Base-by-base conservation (phyloP, 2,888 invertebrate species). In the Parnassius smintheus region DNA sequence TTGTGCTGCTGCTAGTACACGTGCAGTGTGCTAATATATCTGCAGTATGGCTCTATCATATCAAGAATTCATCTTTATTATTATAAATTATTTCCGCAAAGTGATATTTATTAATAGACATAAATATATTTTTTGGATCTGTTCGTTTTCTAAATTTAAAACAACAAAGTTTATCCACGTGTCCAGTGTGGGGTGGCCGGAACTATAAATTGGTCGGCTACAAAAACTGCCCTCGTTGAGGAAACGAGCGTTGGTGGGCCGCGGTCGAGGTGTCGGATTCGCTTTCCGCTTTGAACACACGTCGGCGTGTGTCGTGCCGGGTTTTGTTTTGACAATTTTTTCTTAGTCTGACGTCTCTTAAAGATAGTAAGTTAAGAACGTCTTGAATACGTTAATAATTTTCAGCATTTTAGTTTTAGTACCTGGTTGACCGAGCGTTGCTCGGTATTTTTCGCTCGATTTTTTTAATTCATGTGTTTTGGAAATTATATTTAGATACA, bases 171-270 rank as follows among this genome's bases (percentile, higher is more conserved):
- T 87, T 85, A 75, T 70, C 72, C 86, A 88, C 82, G 73, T 88
- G 88, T 75, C 75, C 74, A 66, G 72, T 59, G 65, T 72, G 78
- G 80, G 78, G 78, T 82, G 83, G 77, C 82, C 88, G 88, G 89
- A 86, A 85, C 85, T 81, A 88, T 86, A 86, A 88, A 88, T 82
- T 75, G 74, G 72, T 75, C 68, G 77, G 76, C 77, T 75, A 84
- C 80, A 86, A 86, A 85, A 86, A 86, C 78, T 64, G 65, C 22
- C 46, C 63, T 53, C 25, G 57, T 25, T 68, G 64, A 81, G 83
- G 81, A 82, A 82, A 81, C 68, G 70, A 49, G 49, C 83, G 86
- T 78, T 74, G 88, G 88, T 83, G 88, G 86, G 80, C 83, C 81
- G 81, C 76, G 81, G 86, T 76, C 70, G 74, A 65, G 80, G 86